phyloP scores from a whole-genome alignment of 2,113 vertebrate genomes.

The Bostrychus sinensis region DNA sequence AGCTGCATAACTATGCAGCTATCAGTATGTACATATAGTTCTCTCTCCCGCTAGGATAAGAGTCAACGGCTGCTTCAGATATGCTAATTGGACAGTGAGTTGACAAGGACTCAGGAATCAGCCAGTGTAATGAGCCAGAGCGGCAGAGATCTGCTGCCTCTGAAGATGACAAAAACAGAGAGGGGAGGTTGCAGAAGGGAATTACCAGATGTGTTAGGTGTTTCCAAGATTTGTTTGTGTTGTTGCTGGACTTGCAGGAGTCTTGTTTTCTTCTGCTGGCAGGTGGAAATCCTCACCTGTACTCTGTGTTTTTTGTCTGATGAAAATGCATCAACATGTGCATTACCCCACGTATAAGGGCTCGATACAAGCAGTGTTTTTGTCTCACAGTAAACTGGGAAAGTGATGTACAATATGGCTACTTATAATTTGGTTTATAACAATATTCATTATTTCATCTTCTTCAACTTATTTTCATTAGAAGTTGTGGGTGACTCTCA shows the following conservation, averaged over 20 bases:
- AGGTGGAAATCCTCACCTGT: slow-evolving; percentile 39
- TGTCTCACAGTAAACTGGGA: too few relatives aligned
- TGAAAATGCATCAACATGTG: slow-evolving; percentile 44
- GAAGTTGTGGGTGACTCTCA: too few relatives aligned
- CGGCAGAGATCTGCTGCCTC: slow-evolving; percentile 52
- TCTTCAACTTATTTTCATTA: too few relatives aligned
- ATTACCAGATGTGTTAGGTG: slow-evolving; percentile 31
- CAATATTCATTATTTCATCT: too few relatives aligned
- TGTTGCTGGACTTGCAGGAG: slow-evolving; percentile 18
- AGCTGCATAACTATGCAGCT: slow-evolving; percentile 58
- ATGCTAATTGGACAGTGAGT: slow-evolving; percentile 77
- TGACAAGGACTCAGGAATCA: slow-evolving; percentile 74
- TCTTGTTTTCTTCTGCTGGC: slow-evolving; percentile 17
- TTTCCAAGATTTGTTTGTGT: slow-evolving; percentile 31
- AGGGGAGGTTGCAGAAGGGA: slow-evolving; percentile 37
- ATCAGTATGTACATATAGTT: slow-evolving; percentile 68
- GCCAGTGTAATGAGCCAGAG: slow-evolving; percentile 68
- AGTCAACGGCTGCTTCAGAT: slow-evolving; percentile 60
- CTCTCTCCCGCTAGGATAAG: slow-evolving; percentile 44
- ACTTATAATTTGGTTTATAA: too few relatives aligned
- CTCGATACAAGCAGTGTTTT: too few relatives aligned
- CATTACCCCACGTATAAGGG: too few relatives aligned
- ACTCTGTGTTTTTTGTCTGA: too few relatives aligned
- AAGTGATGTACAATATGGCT: too few relatives aligned
- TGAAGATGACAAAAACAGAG: slow-evolving; percentile 39